Percentiles rank a stretch among this genome's conserved stretches.
Conservation (phyloP, 2,797 vertebrate species). For the Siniperca scherzeri region DNA sequence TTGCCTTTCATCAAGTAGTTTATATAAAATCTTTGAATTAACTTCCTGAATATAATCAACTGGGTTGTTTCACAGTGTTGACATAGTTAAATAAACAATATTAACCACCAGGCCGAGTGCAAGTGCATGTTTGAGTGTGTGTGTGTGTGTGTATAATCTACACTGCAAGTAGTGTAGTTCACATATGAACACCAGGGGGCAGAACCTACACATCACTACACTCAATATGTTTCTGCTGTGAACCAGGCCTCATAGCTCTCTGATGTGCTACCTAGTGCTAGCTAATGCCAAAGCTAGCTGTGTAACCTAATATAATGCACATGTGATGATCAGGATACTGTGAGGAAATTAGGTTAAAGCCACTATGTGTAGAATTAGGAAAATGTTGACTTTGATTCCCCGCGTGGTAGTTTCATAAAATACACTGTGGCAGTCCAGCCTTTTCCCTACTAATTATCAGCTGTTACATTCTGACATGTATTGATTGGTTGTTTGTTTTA, state of each 20-base stretch:
- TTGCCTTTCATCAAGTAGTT: background rate
- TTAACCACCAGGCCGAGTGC: background rate
- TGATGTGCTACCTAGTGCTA: background rate
- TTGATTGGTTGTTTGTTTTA: constrained; percentile 61
- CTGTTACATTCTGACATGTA: constrained; percentile 30
- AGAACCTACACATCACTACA: background rate
- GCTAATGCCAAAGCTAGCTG: background rate
- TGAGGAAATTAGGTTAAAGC: background rate
- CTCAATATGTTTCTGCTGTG: background rate
- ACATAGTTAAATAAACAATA: constrained; percentile 28
- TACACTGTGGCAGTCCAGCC: background rate
- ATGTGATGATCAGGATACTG: background rate
- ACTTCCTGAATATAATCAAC: background rate
- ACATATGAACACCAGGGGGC: constrained; percentile 35
- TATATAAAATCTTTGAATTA: background rate
- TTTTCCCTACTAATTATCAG: constrained; percentile 23
- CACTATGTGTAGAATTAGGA: background rate
- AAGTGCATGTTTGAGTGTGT: constrained; percentile 3
- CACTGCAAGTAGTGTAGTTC: background rate
- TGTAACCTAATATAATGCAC: background rate
- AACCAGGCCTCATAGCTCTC: background rate
- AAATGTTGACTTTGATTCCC: background rate
- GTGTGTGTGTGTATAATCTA: background rate
- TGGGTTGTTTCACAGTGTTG: constrained; percentile 3
- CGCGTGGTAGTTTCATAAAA: background rate